Evolutionary conservation across 2,888 invertebrate genomes (phyloP).

Genomic region (Deroplatys truncata): DNA sequence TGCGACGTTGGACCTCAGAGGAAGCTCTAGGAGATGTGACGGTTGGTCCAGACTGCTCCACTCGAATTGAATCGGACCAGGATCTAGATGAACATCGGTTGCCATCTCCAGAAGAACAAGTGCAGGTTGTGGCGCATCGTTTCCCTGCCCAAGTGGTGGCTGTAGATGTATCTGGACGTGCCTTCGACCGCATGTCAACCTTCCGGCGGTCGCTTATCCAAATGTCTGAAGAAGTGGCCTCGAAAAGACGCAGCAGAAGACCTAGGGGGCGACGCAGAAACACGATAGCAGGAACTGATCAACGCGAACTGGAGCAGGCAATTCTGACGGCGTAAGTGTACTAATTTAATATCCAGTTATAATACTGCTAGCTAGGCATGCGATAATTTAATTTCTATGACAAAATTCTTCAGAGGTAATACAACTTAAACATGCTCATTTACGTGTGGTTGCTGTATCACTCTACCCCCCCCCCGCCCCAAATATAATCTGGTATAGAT

Average conservation of each 20-base stretch:
- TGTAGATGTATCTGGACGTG: conserved; percentile 83
- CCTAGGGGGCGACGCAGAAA: conserved; percentile 81
- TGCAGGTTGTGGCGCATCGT: conserved; percentile 45
- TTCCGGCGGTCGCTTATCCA: conserved; percentile 76
- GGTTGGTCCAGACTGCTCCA: conserved; percentile 71
- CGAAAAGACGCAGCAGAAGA: conserved; percentile 57
- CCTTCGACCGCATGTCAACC: conserved; percentile 85
- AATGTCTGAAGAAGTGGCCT: conserved; percentile 42
- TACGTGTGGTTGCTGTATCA: no score
- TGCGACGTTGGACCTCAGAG: conserved; percentile 80
- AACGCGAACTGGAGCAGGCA: conserved; percentile 83
- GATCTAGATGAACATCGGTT: conserved; percentile 67
- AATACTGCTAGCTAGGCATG: no score
- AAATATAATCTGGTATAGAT: no score
- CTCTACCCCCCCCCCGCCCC: no score
- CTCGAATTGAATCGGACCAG: conserved; percentile 54
- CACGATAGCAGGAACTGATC: conserved; percentile 86
- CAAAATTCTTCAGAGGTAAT: no score
- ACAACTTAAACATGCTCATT: no score
- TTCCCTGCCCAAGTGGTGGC: conserved; percentile 83
- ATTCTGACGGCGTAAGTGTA: conserved; percentile 62
- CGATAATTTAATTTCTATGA: no score
- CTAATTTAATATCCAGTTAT: not conserved
- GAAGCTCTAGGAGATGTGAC: conserved; percentile 80
- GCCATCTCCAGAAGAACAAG: conserved; percentile 82